phyloP scores from a whole-genome alignment of 2,797 vertebrate species.

The Chiroxiphia lanceolata region DNA sequence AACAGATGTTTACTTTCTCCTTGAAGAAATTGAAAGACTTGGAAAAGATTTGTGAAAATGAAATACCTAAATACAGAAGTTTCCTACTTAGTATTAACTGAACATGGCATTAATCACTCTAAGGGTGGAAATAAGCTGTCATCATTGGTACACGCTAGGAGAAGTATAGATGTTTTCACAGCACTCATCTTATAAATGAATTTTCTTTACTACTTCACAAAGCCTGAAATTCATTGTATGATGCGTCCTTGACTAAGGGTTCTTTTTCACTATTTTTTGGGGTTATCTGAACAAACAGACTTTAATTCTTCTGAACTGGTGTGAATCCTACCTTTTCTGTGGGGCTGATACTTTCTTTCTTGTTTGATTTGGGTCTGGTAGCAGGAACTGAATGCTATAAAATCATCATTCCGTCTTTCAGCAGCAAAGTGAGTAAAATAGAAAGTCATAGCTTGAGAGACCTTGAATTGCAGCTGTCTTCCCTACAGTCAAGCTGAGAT shows the following conservation, averaged over 20 bases:
- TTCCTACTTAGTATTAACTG: neutral
- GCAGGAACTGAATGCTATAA: neutral
- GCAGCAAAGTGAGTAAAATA: neutral
- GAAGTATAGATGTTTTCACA: neutral
- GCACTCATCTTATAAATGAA: neutral
- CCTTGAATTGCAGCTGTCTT: neutral
- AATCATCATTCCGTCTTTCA: neutral
- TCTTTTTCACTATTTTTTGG: neutral
- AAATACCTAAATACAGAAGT: neutral
- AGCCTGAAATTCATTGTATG: neutral
- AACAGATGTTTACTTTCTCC: conserved; percentile 75
- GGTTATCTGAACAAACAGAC: neutral
- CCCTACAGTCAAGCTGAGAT: neutral
- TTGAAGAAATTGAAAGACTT: conserved; percentile 73
- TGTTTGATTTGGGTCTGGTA: neutral
- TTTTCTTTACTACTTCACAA: neutral
- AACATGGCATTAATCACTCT: neutral
- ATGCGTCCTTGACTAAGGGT: neutral
- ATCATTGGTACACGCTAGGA: neutral
- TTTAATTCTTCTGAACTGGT: neutral
- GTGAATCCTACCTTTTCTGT: neutral
- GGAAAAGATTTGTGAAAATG: conserved; percentile 67
- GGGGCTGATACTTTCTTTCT: neutral
- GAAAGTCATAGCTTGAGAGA: neutral
- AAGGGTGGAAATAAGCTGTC: neutral